Evolutionary conservation across 2,888 invertebrate species (phyloP).

Genomic region (Drosophila pullipes): DNA sequence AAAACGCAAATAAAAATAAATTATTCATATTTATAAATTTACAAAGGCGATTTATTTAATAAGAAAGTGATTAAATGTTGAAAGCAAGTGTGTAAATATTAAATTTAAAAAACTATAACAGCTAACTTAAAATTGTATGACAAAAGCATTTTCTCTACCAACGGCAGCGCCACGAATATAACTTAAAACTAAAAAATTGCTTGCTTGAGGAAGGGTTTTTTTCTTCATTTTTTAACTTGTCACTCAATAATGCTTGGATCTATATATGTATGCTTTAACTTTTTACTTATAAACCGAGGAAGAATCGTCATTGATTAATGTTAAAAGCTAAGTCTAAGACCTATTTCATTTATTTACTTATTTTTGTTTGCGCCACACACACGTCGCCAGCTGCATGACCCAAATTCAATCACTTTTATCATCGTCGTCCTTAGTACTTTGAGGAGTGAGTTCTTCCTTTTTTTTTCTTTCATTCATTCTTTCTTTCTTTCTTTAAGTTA

Average conservation of each 20-base stretch:
- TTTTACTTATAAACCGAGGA: constrained; percentile 71
- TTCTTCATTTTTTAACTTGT: constrained; percentile 6
- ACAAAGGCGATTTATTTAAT: constrained; percentile 73
- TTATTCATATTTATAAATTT: constrained; percentile 40
- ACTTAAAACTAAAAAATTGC: constrained; percentile 73
- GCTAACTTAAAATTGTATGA: constrained; percentile 77
- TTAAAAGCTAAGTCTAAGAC: constrained; percentile 81
- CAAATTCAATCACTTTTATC: constrained; percentile 75
- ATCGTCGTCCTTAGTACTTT: constrained; percentile 80
- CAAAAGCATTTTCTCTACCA: constrained; percentile 70
- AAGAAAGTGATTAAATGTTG: constrained; percentile 51
- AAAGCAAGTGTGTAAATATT: constrained; percentile 38
- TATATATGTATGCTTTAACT: constrained; percentile 13
- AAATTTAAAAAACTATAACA: constrained; percentile 62
- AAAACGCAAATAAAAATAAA: constrained; percentile 24
- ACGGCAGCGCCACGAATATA: constrained; percentile 68
- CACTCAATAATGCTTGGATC: constrained; percentile 35
- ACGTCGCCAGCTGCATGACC: constrained; percentile 64
- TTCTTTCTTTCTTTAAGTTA: constrained; percentile 24
- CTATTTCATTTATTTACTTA: constrained; percentile 74
- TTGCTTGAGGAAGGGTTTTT: constrained; percentile 40
- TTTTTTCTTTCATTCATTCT: constrained; percentile 16
- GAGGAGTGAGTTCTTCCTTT: constrained; percentile 72
- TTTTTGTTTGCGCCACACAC: constrained; percentile 65
- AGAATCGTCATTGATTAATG: constrained; percentile 69